phyloP scores from a whole-genome alignment of 2,888 invertebrate genomes.

The Andrena hattorfiana region DNA sequence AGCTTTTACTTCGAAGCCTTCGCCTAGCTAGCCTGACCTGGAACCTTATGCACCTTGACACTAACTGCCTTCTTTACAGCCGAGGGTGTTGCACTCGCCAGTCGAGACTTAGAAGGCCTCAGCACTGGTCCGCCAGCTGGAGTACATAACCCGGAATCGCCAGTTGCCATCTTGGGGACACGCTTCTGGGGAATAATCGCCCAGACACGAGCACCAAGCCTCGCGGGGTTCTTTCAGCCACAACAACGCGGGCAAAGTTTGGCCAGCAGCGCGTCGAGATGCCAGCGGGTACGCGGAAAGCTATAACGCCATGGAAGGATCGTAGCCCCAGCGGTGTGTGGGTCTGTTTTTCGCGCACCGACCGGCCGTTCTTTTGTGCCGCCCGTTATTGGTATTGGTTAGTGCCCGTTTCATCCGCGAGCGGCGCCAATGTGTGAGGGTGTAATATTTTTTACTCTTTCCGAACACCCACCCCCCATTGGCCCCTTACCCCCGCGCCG shows the following conservation, averaged over 20 bases:
- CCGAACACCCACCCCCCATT: slow-evolving; percentile 74
- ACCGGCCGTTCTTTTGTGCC: slow-evolving; percentile 80
- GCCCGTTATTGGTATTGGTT: slow-evolving; percentile 82
- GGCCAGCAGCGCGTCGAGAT: slow-evolving; percentile 61
- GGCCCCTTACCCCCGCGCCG: slow-evolving; percentile 54
- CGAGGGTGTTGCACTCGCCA: no score
- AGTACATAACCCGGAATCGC: background rate
- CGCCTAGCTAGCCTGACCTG: no score
- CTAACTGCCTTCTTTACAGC: no score
- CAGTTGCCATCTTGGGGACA: background rate
- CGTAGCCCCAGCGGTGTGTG: slow-evolving; percentile 63
- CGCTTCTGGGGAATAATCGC: no score
- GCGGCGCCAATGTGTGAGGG: slow-evolving; percentile 79
- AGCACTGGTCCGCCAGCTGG: no score
- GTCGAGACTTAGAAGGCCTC: no score
- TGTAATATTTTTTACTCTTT: slow-evolving; percentile 84
- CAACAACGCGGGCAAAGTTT: slow-evolving; percentile 20
- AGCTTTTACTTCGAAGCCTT: no score
- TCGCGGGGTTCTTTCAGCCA: background rate
- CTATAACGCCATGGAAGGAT: slow-evolving; percentile 74
- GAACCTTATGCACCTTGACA: no score
- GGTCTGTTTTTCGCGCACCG: slow-evolving; percentile 78
- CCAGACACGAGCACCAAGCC: background rate
- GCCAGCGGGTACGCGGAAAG: slow-evolving; percentile 75
- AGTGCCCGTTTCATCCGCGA: slow-evolving; percentile 82